Evolutionary conservation across 1,140 invertebrate genomes (phyloP), one percentile per base, ranked within the genome.

Genomic region (Calliopsis andreniformis): DNA sequence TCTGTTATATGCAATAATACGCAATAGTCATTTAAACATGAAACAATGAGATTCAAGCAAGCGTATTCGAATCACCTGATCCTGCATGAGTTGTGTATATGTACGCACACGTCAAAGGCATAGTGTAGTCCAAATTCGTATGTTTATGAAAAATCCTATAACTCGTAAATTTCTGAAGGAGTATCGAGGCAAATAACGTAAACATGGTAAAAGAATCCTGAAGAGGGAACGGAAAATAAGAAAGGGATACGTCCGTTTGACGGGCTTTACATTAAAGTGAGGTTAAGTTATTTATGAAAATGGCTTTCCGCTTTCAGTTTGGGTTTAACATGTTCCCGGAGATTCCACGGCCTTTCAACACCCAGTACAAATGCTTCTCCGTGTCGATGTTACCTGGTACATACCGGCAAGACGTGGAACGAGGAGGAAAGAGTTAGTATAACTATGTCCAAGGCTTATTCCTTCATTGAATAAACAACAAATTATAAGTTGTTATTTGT

Each of bases 341-440:
- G 78, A 94, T 95, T 76, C 94, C 95, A n/a, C 92, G 96, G 63
- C 95, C 94, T 18, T 98, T 98, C 88, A 96, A 96, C 81, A 95
- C 95, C 47, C 95, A 96, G 18, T 97, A 97, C 90, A 94, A 95
- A 91, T 99, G 98, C 92, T 99, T 96, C 92, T 99, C 98, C 1
- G 97, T 99, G 0, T 98, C 97, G 1, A 98, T 99, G 98, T 91
- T 99, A 53, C 97, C 97, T 43, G 97, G 97, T 72, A 97, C 97
- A 88, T 98, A 99, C 84, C 93, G 98, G 79, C 95, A 97, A 87
- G 97, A 99, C 92, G 97, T 99, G n/a, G 98, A 99, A 93, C 94
- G 96, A 87, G 98, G 98, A 86, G 98, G 98, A 84, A 99, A 99
- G 95, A 99, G 97, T 98, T 93, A 93, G 94, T 89, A 76, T 20